Base-by-base conservation (phyloP, 2,888 invertebrate genomes). In the Cenopis cana region DNA sequence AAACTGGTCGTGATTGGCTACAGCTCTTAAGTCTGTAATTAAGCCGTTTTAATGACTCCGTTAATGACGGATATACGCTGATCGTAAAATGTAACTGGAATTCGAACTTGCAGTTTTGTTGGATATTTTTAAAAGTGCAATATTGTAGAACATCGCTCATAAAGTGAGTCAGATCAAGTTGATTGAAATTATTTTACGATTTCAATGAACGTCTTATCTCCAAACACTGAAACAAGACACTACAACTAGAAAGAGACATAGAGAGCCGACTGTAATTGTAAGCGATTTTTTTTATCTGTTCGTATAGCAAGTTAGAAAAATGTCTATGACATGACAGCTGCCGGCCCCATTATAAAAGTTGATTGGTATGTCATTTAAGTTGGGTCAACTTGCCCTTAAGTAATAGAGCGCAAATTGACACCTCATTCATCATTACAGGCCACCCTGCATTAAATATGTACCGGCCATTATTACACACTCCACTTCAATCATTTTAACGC, bases 51-150 rank as follows among this genome's bases (percentile, higher is more conserved):
- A 56, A 62, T 55, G 61, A 1, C 46, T 33, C 8, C 18, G n/a
- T 55, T 68, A 62, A 68, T 68, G 61, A 57, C n/a, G 54, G 68
- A 46, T 55, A 38, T 55, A 54, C 24, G 56, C n/a, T n/a, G 24
- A 36, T 61, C 68, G 55, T 68, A 49, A 68, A 68, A 61, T 24
- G 52, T 17, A 54, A 62, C 54, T 49, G 61, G 61, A 61, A 62
- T 54, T 52, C 54, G 46, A 11, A 50, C 49, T 18, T 57, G 57
- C 55, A 60, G 20, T 55, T 61, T 49, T 59, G 54, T 54, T 20
- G 14, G 5, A 1, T 20, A 36, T 60, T 52, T 29, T 52, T 20
- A 20, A 14, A 60, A n/a, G 17, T 46, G 49, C 49, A 61, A 10
- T 14, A 20, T 20, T 41, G 38, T 41, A 1, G 38, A 14, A 14